Evolutionary conservation across 2,113 vertebrate species (phyloP).

Genomic region (Trematocara stigmaticum): DNA sequence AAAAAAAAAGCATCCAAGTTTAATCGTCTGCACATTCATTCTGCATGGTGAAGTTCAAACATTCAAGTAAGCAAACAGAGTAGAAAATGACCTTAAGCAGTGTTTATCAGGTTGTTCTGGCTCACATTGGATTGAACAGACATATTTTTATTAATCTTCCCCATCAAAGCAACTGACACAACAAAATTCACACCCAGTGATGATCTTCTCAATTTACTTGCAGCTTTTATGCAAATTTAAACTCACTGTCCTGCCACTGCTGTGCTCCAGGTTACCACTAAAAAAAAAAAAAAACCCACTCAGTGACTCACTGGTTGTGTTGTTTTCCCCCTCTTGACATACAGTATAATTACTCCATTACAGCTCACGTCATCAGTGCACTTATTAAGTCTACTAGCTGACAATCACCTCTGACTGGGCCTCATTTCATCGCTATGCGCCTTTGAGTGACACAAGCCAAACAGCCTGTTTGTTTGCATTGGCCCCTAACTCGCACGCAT

Average conservation of each 20-base stretch:
- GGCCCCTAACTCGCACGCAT: conserved; percentile 41
- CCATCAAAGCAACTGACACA: conserved; percentile 9
- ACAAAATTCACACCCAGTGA: conserved; percentile 3
- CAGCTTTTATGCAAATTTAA: not conserved
- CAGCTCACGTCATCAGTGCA: conserved; percentile 34
- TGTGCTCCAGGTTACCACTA: not conserved
- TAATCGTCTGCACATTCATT: not conserved
- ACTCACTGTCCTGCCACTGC: not conserved
- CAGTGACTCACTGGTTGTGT: conserved; percentile 28
- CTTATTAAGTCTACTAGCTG: conserved; percentile 52
- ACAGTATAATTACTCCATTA: conserved; percentile 50
- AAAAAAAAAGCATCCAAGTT: not conserved
- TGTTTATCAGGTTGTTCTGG: not conserved
- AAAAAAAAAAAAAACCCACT: not conserved
- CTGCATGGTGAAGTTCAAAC: not conserved
- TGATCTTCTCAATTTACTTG: not conserved
- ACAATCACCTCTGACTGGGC: conserved; percentile 56
- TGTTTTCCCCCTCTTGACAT: conserved; percentile 5
- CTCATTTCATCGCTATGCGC: conserved; percentile 61
- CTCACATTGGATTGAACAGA: not conserved
- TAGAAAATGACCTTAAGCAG: not conserved
- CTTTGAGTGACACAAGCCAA: conserved; percentile 64
- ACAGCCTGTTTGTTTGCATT: conserved; percentile 64
- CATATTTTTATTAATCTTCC: not conserved
- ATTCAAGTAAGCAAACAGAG: not conserved